Base-by-base conservation (phyloP, 2,113 vertebrate genomes). In the Hypocryptadius cinnamomeus region DNA sequence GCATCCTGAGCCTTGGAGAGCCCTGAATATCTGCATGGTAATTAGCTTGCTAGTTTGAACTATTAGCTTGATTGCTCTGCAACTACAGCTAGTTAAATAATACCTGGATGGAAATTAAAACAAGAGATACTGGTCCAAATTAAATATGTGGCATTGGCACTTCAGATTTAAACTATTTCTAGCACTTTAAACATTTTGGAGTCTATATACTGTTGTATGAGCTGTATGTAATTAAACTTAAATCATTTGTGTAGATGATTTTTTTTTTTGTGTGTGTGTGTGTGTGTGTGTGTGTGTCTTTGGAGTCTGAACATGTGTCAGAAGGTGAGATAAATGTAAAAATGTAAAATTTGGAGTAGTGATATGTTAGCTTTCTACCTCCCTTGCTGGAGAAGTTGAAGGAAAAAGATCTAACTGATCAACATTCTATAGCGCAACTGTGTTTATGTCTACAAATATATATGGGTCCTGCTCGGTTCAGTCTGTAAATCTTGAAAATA, bases 211-310 rank as follows among this genome's bases (percentile, higher is more conserved):
- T 53, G 8, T 64, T 64, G 18, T 7, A 37, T 51, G 53, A 74
- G 40, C 5, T 65, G 3, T 33, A n/a, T 66, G 11, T 53, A 24
- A 71, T 17, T 78, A 8, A 66, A 69, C 3, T 51, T 57, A 74
- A 73, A n/a, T 35, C 1, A 51, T n/a, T 40, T 2, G 2, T 12
- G 2, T 15, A 50, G 9, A 9, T n/a, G n/a, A n/a, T n/a, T n/a
- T n/a, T n/a, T n/a, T n/a, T n/a, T n/a, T n/a, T n/a, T n/a, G 1
- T 54, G 53, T 21, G 30, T 30, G 1, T 53, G 31, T 21, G 20
- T 47, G 1, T 7, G 1, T 54, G 53, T 21, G 30, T 30, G 1
- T 53, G 31, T 21, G 20, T 47, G 1, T 7, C 10, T 83, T 79
- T 9, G 7, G 53, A 59, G 13, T 54, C 21, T 64, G 44, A 82